Conservation (phyloP, 2,888 invertebrate species). For the Habrosyne pyritoides region DNA sequence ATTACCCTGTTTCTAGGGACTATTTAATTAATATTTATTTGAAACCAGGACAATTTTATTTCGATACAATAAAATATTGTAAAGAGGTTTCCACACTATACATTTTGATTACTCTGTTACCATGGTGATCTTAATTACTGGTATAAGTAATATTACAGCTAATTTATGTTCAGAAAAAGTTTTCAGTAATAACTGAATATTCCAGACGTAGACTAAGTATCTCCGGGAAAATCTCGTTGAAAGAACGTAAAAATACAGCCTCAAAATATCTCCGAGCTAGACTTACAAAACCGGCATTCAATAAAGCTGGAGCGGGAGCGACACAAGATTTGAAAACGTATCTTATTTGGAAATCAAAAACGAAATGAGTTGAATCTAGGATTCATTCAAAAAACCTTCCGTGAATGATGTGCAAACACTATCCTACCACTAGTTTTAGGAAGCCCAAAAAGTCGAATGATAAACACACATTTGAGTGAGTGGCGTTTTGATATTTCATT, state of each 20-base stretch:
- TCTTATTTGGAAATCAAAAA: constrained; percentile 72
- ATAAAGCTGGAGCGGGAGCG: constrained; percentile 39
- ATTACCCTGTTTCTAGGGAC: too few species aligned
- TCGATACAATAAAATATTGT: too few species aligned
- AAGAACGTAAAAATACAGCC: constrained; percentile 16
- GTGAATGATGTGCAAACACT: constrained; percentile 40
- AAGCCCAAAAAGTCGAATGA: constrained; percentile 5
- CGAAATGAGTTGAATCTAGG: constrained; percentile 38
- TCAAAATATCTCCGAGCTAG: constrained; percentile 22
- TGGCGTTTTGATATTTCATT: neutral
- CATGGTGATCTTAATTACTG: too few species aligned
- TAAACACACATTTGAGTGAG: neutral
- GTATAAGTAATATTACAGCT: neutral
- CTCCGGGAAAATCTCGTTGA: constrained; percentile 1
- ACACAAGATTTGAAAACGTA: constrained; percentile 63
- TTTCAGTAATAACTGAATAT: neutral
- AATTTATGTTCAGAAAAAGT: neutral
- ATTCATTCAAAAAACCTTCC: constrained; percentile 54
- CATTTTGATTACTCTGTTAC: too few species aligned
- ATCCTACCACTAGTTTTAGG: constrained; percentile 35
- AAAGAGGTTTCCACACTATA: too few species aligned
- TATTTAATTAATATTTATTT: too few species aligned
- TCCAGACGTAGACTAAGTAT: constrained; percentile 3
- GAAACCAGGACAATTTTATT: too few species aligned
- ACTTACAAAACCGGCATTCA: constrained; percentile 44